Percentiles rank a stretch among this genome's conserved stretches.
These are phyloP conservation scores for Drosophila nr. perissopoda DNA, from an alignment of 2,888 invertebrate species.

Conservation along the genomic window DNA sequence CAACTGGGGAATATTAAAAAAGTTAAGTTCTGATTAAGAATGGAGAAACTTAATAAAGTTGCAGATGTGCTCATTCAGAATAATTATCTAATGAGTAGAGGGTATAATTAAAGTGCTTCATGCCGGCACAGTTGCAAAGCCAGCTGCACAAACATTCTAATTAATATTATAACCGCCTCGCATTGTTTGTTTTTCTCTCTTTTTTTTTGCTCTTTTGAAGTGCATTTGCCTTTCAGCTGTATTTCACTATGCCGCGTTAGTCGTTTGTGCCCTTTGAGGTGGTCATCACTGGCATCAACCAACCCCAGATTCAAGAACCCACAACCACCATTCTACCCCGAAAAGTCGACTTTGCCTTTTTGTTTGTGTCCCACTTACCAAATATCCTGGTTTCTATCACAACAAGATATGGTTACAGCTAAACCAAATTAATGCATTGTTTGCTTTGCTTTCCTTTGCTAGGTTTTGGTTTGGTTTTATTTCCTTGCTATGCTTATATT, in stretches of 20 bases:
- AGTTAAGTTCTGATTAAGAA: neutral
- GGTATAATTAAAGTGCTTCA: constrained; percentile 24
- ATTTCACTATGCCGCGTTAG: constrained; percentile 17
- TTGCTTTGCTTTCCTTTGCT: constrained; percentile 24
- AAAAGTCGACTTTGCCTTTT: constrained; percentile 29
- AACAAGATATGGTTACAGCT: constrained; percentile 24
- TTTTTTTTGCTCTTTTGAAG: constrained; percentile 27
- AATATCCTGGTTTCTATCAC: constrained; percentile 38
- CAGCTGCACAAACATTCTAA: constrained; percentile 54
- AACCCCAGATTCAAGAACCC: constrained; percentile 14
- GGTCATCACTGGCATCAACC: constrained; percentile 36
- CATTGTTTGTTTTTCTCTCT: constrained; percentile 17
- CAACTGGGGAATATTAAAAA: neutral
- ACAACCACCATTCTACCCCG: neutral
- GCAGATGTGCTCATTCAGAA: no score
- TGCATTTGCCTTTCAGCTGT: constrained; percentile 27
- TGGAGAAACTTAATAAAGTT: neutral
- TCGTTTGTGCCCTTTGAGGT: constrained; percentile 58
- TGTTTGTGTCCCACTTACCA: constrained; percentile 46
- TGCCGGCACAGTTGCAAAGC: constrained; percentile 4
- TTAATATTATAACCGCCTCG: constrained; percentile 63
- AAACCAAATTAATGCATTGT: constrained; percentile 34
- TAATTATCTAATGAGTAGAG: neutral
- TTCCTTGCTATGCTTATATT: constrained; percentile 4
- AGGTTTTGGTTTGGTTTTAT: constrained; percentile 11